Evolutionary conservation across 2,888 invertebrate genomes (phyloP), one percentile per base, ranked within the genome.

Genomic region (Phortica magna): DNA sequence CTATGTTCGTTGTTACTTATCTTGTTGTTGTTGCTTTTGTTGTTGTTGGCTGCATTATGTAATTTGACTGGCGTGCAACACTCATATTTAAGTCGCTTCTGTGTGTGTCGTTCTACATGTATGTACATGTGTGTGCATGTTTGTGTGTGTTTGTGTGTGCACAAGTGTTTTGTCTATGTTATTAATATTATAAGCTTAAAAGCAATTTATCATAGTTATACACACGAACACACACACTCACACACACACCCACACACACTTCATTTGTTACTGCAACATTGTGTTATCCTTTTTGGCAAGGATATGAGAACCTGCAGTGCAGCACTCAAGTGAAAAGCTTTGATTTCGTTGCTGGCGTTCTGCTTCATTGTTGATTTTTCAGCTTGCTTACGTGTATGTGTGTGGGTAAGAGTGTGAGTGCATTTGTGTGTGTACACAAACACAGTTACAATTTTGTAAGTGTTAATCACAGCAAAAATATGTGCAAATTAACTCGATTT

Each of bases 381-480:
- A 65, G 55, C 39, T 53, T 59, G 7, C 72, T 19, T 39, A 55
- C 14, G n/a, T 19, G 67, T 72, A 53, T 70, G 31, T 42, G 48
- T 41, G n/a, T 31, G 19, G 3, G n/a, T 10, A 71, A 64, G 76
- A 17, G 64, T 48, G 48, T 4, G 31, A 31, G 31, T 31, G 31
- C 1, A 4, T 4, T 2, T 31, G 31, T 31, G 31, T 31, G 31
- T 31, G 31, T 31, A 31, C 2, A 31, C 31, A 31, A 31, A 31
- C 31, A 55, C 14, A 12, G 14, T 55, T 14, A n/a, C 1, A 17
- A 17, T 12, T 55, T 55, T 17, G 17, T 12, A 48, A 85, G 85
- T 85, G 85, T 85, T 85, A 88, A 85, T 85, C 85, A 85, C 85
- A 85, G 88, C 85, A 85, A 85, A 88, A 85, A 87, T 85, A 85